These are phyloP conservation scores for Ricordea florida DNA, from an alignment of 92 coral and sea anemone genomes.

Conservation along the genomic window DNA sequence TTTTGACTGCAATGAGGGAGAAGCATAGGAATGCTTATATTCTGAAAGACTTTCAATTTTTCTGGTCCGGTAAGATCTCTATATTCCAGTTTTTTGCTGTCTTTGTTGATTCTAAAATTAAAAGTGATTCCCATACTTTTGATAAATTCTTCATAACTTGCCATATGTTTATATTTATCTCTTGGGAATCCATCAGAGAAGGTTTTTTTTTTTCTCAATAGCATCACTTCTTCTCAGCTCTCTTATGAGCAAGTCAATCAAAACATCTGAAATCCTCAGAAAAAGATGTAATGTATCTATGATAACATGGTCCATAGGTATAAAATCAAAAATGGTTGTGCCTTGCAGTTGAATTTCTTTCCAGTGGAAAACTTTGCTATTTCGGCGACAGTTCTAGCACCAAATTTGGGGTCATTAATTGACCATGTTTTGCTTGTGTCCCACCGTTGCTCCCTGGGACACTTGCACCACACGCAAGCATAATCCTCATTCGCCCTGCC, in stretches of 20 bases:
- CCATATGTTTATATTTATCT: conserved; percentile 60
- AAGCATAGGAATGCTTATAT: conserved; percentile 40
- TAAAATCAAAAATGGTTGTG: conserved; percentile 31
- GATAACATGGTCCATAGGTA: conserved; percentile 48
- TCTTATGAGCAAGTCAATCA: conserved; percentile 32
- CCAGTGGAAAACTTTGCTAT: conserved; percentile 21
- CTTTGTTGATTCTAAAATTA: conserved; percentile 55
- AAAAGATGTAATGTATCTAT: conserved; percentile 35
- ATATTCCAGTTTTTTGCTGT: conserved; percentile 64
- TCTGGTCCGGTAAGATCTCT: conserved; percentile 77
- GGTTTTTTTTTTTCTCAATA: conserved; percentile 26
- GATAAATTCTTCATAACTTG: conserved; percentile 54
- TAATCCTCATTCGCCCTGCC: conserved; percentile 59
- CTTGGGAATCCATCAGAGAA: conserved; percentile 47
- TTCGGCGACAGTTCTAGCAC: conserved; percentile 57
- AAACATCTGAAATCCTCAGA: conserved; percentile 39
- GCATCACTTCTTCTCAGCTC: conserved; percentile 35
- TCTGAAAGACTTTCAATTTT: conserved; percentile 40
- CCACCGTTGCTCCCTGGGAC: conserved; percentile 32
- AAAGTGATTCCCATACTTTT: conserved; percentile 57
- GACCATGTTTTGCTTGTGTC: conserved; percentile 60
- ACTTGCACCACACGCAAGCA: conserved; percentile 75
- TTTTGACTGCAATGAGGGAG: conserved; percentile 29
- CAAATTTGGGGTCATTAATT: conserved; percentile 46
- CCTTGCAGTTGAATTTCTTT: conserved; percentile 40